phyloP scores from a whole-genome alignment of 2,888 invertebrate species.

The Sinhomidia bicolor region DNA sequence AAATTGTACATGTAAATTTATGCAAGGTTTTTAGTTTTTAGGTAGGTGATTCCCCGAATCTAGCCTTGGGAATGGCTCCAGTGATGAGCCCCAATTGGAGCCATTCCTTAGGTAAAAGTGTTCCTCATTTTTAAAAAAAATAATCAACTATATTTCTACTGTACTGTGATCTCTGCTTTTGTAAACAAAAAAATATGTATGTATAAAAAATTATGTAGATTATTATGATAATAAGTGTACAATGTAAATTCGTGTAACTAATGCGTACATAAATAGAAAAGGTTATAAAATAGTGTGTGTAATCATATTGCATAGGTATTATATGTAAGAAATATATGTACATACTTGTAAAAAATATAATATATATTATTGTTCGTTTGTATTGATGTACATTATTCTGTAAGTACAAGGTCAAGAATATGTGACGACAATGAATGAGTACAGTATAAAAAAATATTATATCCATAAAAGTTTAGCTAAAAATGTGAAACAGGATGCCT shows the following conservation, averaged over 20 bases:
- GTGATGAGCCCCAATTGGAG: conserved; percentile 56
- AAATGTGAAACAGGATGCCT: neutral
- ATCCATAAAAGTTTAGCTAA: neutral
- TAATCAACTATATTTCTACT: neutral
- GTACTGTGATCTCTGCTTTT: conserved; percentile 4
- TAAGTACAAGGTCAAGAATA: too few relatives aligned
- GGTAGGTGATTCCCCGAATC: neutral
- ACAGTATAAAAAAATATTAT: neutral
- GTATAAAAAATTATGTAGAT: neutral
- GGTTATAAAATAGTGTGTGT: neutral
- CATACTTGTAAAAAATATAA: too few relatives aligned
- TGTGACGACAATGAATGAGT: too few relatives aligned
- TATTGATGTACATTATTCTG: too few relatives aligned
- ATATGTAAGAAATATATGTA: too few relatives aligned
- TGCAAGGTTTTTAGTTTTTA: neutral
- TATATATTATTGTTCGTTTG: too few relatives aligned
- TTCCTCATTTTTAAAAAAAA: neutral
- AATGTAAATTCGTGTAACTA: too few relatives aligned
- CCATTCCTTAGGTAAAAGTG: conserved; percentile 50
- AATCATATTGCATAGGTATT: too few relatives aligned
- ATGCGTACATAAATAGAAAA: neutral
- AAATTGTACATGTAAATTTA: too few relatives aligned
- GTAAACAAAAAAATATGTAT: neutral
- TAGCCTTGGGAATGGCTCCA: conserved; percentile 60
- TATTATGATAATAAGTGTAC: too few relatives aligned